Evolutionary conservation across 2,888 invertebrate species (phyloP), one percentile per base, ranked within the genome.

Genomic region (Callyntrura sp.): DNA sequence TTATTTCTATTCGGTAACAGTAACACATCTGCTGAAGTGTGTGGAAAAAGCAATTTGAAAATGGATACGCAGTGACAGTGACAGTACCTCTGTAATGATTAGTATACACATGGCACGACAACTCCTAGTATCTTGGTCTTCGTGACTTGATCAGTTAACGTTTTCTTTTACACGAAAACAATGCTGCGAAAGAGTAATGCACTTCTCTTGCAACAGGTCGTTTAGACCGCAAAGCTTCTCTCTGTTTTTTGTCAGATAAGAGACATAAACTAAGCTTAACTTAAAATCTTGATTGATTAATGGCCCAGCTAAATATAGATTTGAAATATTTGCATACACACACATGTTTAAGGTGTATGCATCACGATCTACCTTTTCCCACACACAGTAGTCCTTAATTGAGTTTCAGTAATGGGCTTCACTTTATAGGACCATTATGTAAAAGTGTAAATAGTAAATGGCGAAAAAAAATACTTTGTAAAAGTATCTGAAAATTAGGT

Each of bases 271-370:
- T 14, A 8, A 73, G 12, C 20, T 17, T 23, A 23, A 5, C 20
- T 73, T 48, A 43, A 70, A 70, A 70, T 70, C 43, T 28, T n/a
- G 55, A 68, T 81, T 87, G 87, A 87, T 87, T 87, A 81, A 87
- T 87, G 81, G 55, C 43, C 55, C 65, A 51, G 28, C 60, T 57
- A 55, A 35, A 51, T 45, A 28, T 86, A 78, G 35, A 65, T 86
- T 86, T 35, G 35, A 4, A 35, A 35, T 17, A 68, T 68, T 85
- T 79, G n/a, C 85, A 60, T 85, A 45, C 20, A 17, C 25, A 8
- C 28, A 28, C 12, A 11, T 8, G 5, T n/a, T 28, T 35, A n/a
- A 25, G 6, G 11, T 12, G 14, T 51, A 2, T 51, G 2, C 8
- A 55, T 55, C 78, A 62, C 48, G 23, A 17, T 85, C 73, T 84